Conservation (phyloP, 2,797 vertebrate genomes). For the Sylvia borin region DNA sequence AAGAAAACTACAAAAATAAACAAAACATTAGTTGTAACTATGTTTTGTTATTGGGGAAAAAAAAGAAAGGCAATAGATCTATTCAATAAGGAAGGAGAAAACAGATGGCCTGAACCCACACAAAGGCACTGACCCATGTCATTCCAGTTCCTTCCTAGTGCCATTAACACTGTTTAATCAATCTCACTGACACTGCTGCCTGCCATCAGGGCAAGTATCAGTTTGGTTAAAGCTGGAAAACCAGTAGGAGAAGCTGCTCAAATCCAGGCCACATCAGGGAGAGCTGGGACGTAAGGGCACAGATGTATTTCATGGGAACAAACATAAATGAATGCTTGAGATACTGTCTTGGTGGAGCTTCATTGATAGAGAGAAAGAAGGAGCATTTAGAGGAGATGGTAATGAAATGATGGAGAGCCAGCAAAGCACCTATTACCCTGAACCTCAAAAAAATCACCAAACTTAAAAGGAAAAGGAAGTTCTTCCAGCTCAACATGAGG, state of each 20-base stretch:
- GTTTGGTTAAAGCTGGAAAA: background rate
- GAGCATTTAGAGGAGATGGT: background rate
- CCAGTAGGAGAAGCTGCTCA: background rate
- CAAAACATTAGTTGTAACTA: background rate
- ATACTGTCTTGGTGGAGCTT: background rate
- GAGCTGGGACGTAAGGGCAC: background rate
- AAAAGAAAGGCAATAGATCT: background rate
- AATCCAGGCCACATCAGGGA: background rate
- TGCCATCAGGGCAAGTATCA: background rate
- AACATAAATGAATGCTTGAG: background rate
- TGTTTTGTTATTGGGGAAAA: background rate
- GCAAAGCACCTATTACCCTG: background rate
- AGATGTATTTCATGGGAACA: background rate
- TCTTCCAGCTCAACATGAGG: background rate
- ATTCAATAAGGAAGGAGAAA: background rate
- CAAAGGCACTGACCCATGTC: background rate
- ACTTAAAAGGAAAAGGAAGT: background rate
- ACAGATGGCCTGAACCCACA: background rate
- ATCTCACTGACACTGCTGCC: background rate
- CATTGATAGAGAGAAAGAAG: background rate
- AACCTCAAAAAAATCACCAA: background rate
- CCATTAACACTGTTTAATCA: background rate
- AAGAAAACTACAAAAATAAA: conserved; percentile 27
- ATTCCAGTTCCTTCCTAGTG: background rate
- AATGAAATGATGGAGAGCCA: background rate